These are phyloP conservation scores for Phaethornis superciliosus DNA, from an alignment of 2,113 vertebrate genomes.

Conservation along the genomic window DNA sequence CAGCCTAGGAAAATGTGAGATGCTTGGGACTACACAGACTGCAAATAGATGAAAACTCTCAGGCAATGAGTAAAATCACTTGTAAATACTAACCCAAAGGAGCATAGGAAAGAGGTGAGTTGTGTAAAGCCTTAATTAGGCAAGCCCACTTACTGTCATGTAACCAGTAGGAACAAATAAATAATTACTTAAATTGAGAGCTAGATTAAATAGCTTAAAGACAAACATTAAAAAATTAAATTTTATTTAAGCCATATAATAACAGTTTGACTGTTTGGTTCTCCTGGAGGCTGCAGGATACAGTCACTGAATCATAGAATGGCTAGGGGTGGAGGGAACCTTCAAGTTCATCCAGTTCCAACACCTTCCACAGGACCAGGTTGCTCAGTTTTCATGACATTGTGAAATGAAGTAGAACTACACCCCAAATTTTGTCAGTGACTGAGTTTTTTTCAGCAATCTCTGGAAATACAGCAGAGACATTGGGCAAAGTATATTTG, in stretches of 20 bases:
- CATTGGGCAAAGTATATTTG: background rate
- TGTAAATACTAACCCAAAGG: background rate
- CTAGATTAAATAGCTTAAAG: background rate
- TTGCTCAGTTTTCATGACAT: background rate
- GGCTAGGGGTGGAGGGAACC: too few relatives aligned
- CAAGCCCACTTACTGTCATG: background rate
- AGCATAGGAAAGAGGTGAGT: background rate
- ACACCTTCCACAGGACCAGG: too few relatives aligned
- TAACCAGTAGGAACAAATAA: background rate
- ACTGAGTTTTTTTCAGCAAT: background rate
- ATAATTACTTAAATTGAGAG: background rate
- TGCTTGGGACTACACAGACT: background rate
- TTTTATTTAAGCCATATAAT: background rate
- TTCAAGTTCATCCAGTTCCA: too few relatives aligned
- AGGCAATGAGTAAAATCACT: conserved; percentile 13
- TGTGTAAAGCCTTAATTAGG: background rate
- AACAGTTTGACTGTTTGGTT: background rate
- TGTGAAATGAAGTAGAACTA: background rate
- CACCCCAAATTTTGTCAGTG: background rate
- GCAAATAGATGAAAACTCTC: background rate
- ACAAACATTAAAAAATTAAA: background rate
- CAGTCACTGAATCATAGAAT: background rate
- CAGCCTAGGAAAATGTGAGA: background rate
- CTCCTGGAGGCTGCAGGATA: background rate
- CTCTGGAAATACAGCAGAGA: background rate